Base-by-base conservation (phyloP, 2,888 invertebrate genomes). In the Archaeoteleia sp. region DNA sequence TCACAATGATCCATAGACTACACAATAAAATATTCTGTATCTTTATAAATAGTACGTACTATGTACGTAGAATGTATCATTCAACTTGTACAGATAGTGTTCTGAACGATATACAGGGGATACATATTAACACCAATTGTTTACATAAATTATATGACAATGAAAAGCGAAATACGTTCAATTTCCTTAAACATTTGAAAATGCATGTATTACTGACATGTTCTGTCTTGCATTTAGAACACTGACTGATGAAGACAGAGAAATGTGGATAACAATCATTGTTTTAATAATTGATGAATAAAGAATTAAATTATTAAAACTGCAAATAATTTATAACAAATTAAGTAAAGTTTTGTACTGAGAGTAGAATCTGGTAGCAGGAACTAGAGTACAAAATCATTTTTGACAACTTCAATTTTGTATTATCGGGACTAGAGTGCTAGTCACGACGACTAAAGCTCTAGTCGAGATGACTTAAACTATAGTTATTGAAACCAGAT, bases 1-100 rank as follows among this genome's bases (percentile, higher is more conserved):
- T 30, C 46, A 62, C 58, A 42, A 53, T 67, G 62, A 51, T 67
- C 67, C 67, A 57, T 57, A 62, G 58, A 62, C 61, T 67, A 67
- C 66, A 67, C 54, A 67, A 67, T 67, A 60, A 60, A 67, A 67
- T 67, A 67, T 67, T 67, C 66, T 67, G 60, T 60, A 67, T 67
- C 53, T 67, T 45, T 46, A 55, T 48, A 60, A 58, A 53, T 4
- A 13, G 51, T 32, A 55, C 54, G 54, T 35, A 55, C 49, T 32
- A 46, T 42, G 51, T 51, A 55, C 30, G 32, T 40, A 34, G 39
- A 43, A 57, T 12, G 17, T 55, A 5, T 8, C n/a, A 42, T 57
- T 23, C 42, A 40, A 15, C 2, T 29, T 49, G 37, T 12, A 27
- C 0, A 39, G 42, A 17, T 15, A 48, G 58, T 66, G 60, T 66